These are phyloP conservation scores for Suncus etruscus DNA, from an alignment of 2,113 vertebrate species.

Conservation along the genomic window DNA sequence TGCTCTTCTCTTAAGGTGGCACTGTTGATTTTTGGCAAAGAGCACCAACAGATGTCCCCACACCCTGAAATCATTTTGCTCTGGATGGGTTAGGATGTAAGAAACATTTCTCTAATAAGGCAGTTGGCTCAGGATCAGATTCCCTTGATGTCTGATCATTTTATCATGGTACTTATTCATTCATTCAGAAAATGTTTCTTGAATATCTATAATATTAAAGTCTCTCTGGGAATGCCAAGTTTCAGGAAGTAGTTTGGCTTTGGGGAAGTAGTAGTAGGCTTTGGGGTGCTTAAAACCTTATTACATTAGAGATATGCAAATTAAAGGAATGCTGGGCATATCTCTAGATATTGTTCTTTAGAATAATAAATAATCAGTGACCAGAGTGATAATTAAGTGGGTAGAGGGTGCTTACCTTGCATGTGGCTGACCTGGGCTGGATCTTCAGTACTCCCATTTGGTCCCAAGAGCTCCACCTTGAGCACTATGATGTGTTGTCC, in stretches of 20 bases:
- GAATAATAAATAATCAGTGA: not conserved
- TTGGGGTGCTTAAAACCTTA: slow-evolving; percentile 34
- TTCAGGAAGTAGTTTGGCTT: slow-evolving; percentile 33
- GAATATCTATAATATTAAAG: slow-evolving; percentile 53
- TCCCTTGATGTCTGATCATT: slow-evolving; percentile 66
- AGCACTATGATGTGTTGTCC: no score
- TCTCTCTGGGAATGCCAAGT: slow-evolving; percentile 55
- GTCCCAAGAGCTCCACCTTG: no score
- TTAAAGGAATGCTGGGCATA: not conserved
- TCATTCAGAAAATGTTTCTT: slow-evolving; percentile 74
- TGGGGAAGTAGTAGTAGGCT: not conserved
- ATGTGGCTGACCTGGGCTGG: no score
- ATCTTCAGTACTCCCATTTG: no score
- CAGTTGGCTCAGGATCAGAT: slow-evolving; percentile 71
- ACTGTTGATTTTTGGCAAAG: slow-evolving; percentile 74
- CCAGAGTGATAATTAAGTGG: no score
- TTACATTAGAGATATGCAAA: not conserved
- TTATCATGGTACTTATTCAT: slow-evolving; percentile 67
- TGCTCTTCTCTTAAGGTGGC: slow-evolving; percentile 62
- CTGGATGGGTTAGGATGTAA: slow-evolving; percentile 60
- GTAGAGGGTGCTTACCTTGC: no score
- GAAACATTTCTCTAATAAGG: slow-evolving; percentile 65
- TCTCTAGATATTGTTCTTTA: not conserved
- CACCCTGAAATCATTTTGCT: slow-evolving; percentile 75
- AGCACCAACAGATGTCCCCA: slow-evolving; percentile 72